Evolutionary conservation across 2,113 vertebrate genomes (phyloP).

Genomic region (Spea multiplicata): DNA sequence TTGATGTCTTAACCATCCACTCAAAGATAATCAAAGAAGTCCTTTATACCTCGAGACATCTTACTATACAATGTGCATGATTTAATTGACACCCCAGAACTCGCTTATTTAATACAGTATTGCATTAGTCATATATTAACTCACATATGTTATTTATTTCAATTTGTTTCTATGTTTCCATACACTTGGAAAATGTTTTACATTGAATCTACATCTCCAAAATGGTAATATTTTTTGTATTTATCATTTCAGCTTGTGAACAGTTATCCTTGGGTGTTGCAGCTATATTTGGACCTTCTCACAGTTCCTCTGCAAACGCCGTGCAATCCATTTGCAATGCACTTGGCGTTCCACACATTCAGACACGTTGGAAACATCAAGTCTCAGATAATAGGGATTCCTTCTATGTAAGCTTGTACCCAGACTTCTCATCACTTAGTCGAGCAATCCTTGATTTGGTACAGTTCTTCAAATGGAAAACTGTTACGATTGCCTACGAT

Average conservation of each 20-base stretch:
- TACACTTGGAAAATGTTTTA: no score
- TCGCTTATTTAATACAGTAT: no score
- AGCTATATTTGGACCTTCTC: constrained; percentile 96
- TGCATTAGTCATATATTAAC: no score
- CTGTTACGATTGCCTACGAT: constrained; percentile 95
- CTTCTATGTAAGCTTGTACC: constrained; percentile 96
- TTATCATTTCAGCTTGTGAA: constrained; percentile 83
- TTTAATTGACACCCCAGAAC: no score
- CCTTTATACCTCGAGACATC: no score
- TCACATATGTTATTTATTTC: no score
- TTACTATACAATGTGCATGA: no score
- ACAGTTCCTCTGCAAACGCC: constrained; percentile 97
- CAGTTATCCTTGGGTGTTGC: constrained; percentile 98
- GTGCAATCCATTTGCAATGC: constrained; percentile 99
- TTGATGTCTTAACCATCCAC: no score
- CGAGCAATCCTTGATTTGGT: constrained; percentile 96
- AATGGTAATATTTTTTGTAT: background rate
- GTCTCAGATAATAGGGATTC: constrained; percentile 96
- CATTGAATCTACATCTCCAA: no score
- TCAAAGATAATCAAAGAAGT: no score
- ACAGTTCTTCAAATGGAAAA: constrained; percentile 99
- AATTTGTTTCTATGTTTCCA: no score
- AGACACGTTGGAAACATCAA: constrained; percentile 99
- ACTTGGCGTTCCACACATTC: constrained; percentile 94
- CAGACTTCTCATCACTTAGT: constrained; percentile 97